Base-by-base conservation (phyloP, 1,140 invertebrate species). In the Thrips palmi region DNA sequence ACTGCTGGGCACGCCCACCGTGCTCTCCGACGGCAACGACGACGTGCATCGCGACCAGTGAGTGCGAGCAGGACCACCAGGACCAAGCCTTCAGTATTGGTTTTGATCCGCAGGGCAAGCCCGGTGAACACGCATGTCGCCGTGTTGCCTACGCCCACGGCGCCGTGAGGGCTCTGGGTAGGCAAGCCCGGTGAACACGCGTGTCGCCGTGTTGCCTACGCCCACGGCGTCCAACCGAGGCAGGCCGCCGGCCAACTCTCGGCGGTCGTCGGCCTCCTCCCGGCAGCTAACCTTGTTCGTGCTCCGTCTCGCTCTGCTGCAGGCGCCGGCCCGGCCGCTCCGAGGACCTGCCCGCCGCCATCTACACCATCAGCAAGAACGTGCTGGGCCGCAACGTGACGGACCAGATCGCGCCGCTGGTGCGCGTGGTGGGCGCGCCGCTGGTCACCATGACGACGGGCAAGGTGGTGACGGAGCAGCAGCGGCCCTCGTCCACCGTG, bases 331-430 rank as follows among this genome's bases (percentile, higher is more conserved):
- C 4, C 52, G 61, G 40, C 55, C 52, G 56, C 7, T 57, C 62
- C 2, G 62, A 69, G 38, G 67, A 71, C 41, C 47, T 74, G n/a
- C 73, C 76, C 14, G 67, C 68, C 37, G 78, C 79, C 1, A 59
- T 83, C 20, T 81, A 82, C 50, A 81, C 77, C 0, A 70, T 84
- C 24, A 79, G 76, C 22, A 81, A 81, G 53, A 81, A 81, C 49
- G 76, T 83, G 24, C 53, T 85, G 6, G 81, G 78, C 2, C 65
- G 71, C 47, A 83, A 83, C 47, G 73, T 82, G 1, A 82, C 78
- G 0, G 77, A 82, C 48, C 75, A 73, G 36, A 74, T 79, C 45
- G 76, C 75, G 2, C 77, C 77, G 0, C 56, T 71, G n/a, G 71
- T 77, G 3, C 67, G 77, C 4, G 70, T 69, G 18, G 71, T 75